These are phyloP conservation scores for Pseudorhombus dupliciocellatus DNA, from an alignment of 2,113 vertebrate species.

Conservation along the genomic window DNA sequence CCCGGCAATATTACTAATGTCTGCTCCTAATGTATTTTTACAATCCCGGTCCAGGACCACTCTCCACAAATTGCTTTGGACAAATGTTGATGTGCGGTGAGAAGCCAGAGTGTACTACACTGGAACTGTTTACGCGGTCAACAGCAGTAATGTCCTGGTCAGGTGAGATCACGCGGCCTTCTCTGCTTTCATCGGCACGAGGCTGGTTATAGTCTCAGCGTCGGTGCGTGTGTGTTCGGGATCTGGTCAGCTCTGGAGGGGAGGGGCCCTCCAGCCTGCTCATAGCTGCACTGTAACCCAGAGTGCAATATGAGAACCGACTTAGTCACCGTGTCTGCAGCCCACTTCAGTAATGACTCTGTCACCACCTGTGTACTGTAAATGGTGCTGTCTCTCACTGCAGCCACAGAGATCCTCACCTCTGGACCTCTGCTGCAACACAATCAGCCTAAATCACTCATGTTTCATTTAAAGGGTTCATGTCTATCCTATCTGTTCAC, in stretches of 20 bases:
- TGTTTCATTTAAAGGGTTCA: neutral
- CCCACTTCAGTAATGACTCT: slow-evolving; percentile 34
- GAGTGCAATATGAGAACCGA: slow-evolving; percentile 51
- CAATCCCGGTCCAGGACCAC: slow-evolving; percentile 66
- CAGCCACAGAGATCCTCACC: slow-evolving; percentile 24
- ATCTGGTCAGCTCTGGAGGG: neutral
- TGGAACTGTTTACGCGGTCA: slow-evolving; percentile 44
- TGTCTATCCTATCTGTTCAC: too few relatives aligned
- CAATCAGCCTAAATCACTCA: neutral
- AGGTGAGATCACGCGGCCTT: slow-evolving; percentile 33
- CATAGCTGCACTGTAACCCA: slow-evolving; percentile 44
- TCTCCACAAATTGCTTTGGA: slow-evolving; percentile 71
- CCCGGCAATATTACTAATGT: slow-evolving; percentile 79
- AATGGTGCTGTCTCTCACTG: slow-evolving; percentile 17
- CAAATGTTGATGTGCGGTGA: slow-evolving; percentile 65
- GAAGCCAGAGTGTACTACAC: slow-evolving; percentile 19
- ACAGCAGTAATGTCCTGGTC: slow-evolving; percentile 7
- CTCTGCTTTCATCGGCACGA: slow-evolving; percentile 43
- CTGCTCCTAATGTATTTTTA: slow-evolving; percentile 71
- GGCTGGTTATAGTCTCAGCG: slow-evolving; percentile 35
- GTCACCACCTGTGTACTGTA: slow-evolving; percentile 38
- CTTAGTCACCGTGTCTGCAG: slow-evolving; percentile 57
- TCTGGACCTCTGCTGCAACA: neutral
- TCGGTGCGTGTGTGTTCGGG: neutral
- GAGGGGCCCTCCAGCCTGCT: slow-evolving; percentile 19